Evolutionary conservation across 2,888 invertebrate species (phyloP).

Genomic region (Heliconius cydno): DNA sequence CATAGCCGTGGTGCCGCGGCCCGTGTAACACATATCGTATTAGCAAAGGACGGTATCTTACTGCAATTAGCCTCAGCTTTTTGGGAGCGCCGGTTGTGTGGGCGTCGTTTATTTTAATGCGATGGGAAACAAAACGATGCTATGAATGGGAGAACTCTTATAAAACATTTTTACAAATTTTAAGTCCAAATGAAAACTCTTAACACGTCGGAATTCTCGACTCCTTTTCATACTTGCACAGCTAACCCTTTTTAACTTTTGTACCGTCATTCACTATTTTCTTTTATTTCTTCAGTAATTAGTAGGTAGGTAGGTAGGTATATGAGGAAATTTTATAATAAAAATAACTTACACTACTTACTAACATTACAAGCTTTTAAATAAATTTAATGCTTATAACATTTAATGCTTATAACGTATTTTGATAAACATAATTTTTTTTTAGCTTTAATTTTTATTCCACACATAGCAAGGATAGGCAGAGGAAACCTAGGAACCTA

Average conservation of each 20-base stretch:
- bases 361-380: constrained; percentile 18
- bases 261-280: constrained; percentile 31
- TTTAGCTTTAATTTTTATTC: too few relatives aligned
- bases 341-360: not conserved
- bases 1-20: constrained; percentile 62
- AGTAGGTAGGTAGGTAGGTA: not conserved
- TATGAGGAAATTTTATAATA: constrained; percentile 10
- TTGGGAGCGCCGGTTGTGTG: constrained; percentile 68
- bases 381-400: constrained; percentile 14
- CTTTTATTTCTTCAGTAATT: constrained; percentile 29
- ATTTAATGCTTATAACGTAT: not conserved
- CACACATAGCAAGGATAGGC: too few relatives aligned
- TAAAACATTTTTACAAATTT: constrained; percentile 44
- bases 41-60: constrained; percentile 82
- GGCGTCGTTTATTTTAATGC: constrained; percentile 48
- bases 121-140: constrained; percentile 47
- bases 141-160: constrained; percentile 44
- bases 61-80: constrained; percentile 80
- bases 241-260: constrained; percentile 36
- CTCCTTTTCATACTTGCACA: constrained; percentile 34
- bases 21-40: constrained; percentile 81
- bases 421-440: not conserved
- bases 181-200: constrained; percentile 40
- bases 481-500: too few relatives aligned
- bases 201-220: constrained; percentile 36